Percentiles rank a stretch among this genome's conserved stretches.
These are phyloP conservation scores for Python bivittatus DNA, from an alignment of 2,113 vertebrate genomes.

Conservation along the genomic window DNA sequence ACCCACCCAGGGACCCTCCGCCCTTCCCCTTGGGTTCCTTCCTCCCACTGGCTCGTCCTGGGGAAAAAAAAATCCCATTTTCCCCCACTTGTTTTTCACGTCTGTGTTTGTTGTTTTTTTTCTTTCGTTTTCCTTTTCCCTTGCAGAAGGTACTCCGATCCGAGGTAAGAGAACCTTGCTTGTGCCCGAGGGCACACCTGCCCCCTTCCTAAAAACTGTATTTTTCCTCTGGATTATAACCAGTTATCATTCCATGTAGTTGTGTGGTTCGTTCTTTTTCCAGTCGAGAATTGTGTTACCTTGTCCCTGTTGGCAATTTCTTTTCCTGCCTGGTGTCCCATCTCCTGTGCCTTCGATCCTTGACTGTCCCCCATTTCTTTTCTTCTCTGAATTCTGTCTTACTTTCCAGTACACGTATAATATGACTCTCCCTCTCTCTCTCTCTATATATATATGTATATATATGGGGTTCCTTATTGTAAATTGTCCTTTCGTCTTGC, in stretches of 20 bases:
- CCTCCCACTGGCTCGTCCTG: conserved; percentile 58
- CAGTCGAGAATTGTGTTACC: conserved; percentile 22
- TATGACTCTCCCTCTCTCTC: conserved; percentile 11
- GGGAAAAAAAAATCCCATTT: conserved; percentile 38
- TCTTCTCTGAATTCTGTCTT: conserved; percentile 46
- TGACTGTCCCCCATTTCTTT: conserved; percentile 42
- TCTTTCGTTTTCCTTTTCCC: conserved; percentile 70
- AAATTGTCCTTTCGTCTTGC: conserved; percentile 53
- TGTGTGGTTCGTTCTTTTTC: conserved; percentile 38
- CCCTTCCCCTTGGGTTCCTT: conserved; percentile 62
- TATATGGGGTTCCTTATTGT: neutral
- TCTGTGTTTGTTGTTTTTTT: conserved; percentile 72
- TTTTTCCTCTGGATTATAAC: conserved; percentile 40
- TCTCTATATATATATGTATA: neutral
- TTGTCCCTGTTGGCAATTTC: conserved; percentile 34
- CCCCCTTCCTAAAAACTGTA: conserved; percentile 39
- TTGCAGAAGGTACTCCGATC: conserved; percentile 97
- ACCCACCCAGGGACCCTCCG: conserved; percentile 49
- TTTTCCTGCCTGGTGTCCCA: conserved; percentile 34
- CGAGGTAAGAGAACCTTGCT: conserved; percentile 89
- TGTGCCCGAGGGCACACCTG: conserved; percentile 44
- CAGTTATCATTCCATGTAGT: conserved; percentile 57
- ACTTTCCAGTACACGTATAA: conserved; percentile 56
- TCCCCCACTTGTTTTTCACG: conserved; percentile 53
- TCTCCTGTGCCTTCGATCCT: conserved; percentile 42